Evolutionary conservation across 2,797 vertebrate species (phyloP).

Genomic region (Aulostomus chinensis): DNA sequence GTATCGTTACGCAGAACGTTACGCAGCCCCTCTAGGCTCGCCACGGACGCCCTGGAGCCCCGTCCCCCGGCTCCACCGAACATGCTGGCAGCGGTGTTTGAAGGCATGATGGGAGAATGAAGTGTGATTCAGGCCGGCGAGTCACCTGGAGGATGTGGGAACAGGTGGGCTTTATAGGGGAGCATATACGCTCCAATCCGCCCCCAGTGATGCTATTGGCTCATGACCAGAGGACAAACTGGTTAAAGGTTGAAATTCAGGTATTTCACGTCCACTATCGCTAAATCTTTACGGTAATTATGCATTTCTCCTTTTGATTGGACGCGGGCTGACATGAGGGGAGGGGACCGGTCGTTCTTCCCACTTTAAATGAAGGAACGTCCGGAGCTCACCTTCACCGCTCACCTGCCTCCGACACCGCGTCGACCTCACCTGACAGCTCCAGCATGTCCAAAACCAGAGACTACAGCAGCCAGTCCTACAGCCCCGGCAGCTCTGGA

Average conservation of each 20-base stretch:
- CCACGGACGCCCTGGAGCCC: conserved; percentile 59
- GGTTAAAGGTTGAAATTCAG: conserved; percentile 39
- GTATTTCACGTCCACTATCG: conserved; percentile 25
- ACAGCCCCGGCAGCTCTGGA: not conserved
- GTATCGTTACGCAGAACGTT: conserved; percentile 54
- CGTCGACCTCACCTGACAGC: not conserved
- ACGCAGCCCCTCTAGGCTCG: conserved; percentile 60
- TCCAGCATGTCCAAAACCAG: conserved; percentile 35
- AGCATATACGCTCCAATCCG: conserved; percentile 18
- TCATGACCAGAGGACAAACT: conserved; percentile 23
- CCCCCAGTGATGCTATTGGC: conserved; percentile 39
- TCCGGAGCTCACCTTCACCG: not conserved
- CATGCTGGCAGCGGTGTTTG: conserved; percentile 56
- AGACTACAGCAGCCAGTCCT: conserved; percentile 69
- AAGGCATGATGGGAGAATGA: conserved; percentile 41
- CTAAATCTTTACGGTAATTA: not conserved
- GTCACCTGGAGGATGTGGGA: conserved; percentile 1
- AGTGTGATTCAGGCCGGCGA: not conserved
- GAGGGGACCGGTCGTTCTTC: conserved; percentile 42
- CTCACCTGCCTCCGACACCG: conserved; percentile 5
- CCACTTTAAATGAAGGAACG: conserved; percentile 43
- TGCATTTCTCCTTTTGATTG: conserved; percentile 47
- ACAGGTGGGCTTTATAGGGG: conserved; percentile 53
- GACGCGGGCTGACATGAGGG: conserved; percentile 15
- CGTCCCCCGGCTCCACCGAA: conserved; percentile 68